These are phyloP conservation scores for Crypturellus tataupa DNA, from an alignment of 2,797 vertebrate genomes.

Conservation along the genomic window DNA sequence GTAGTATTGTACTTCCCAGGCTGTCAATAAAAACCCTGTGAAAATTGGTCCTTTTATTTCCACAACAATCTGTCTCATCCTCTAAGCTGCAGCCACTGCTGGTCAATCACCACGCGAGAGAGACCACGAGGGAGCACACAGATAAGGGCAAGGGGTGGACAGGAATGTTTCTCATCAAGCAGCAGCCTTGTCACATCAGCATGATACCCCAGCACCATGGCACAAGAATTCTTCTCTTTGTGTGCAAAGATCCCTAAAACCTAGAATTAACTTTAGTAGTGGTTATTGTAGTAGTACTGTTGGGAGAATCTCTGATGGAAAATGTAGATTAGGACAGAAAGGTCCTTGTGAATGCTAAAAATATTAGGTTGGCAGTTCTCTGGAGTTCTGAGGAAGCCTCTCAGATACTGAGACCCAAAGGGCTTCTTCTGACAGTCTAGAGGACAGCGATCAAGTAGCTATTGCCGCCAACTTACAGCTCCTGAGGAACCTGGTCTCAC, in stretches of 20 bases:
- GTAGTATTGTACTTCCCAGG: background rate
- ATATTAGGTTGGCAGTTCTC: background rate
- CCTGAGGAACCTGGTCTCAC: background rate
- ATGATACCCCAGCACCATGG: background rate
- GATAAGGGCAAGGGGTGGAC: background rate
- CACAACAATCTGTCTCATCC: background rate
- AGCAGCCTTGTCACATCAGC: background rate
- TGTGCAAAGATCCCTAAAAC: background rate
- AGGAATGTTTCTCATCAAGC: background rate
- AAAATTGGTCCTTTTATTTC: constrained; percentile 48
- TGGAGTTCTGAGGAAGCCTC: background rate
- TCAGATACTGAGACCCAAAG: fast-evolving
- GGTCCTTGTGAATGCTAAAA: background rate
- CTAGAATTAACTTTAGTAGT: background rate
- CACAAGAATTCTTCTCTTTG: background rate
- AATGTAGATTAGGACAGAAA: background rate
- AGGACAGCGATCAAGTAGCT: background rate
- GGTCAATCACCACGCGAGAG: background rate
- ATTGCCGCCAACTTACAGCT: background rate
- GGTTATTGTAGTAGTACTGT: background rate
- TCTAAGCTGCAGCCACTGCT: background rate
- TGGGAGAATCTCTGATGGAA: background rate
- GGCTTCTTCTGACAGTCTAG: background rate
- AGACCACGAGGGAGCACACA: background rate
- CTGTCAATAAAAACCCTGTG: constrained; percentile 46